Evolutionary conservation across 2,888 invertebrate species (phyloP).

Genomic region (Melangyna quadrimaculata): DNA sequence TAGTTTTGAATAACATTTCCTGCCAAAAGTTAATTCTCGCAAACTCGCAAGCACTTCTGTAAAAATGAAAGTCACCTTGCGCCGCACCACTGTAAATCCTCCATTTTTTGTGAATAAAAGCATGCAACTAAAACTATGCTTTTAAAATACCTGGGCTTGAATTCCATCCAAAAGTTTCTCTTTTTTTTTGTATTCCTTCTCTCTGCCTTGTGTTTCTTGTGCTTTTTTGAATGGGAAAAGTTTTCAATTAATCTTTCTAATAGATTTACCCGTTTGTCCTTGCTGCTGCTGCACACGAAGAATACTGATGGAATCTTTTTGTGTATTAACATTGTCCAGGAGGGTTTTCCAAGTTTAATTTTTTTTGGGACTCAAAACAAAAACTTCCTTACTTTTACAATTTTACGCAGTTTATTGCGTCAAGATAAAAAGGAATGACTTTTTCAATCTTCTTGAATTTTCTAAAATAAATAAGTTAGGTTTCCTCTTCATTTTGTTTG

Average conservation of each 20-base stretch:
- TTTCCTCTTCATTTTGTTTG: constrained; percentile 13
- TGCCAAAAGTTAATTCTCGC: neutral
- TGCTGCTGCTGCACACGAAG: neutral
- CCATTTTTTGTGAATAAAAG: neutral
- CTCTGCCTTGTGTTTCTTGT: neutral
- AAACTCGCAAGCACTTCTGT: neutral
- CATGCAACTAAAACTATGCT: neutral
- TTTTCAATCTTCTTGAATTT: constrained; percentile 9
- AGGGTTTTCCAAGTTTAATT: neutral
- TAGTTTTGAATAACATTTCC: neutral
- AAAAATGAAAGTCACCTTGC: neutral
- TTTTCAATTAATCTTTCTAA: constrained; percentile 62
- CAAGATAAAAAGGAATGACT: constrained; percentile 51
- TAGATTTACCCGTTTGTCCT: constrained; percentile 45
- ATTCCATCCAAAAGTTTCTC: neutral
- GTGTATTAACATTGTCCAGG: constrained; percentile 12
- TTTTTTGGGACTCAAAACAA: neutral
- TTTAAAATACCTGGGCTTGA: constrained; percentile 1
- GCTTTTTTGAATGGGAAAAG: constrained; percentile 39
- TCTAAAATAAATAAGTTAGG: neutral
- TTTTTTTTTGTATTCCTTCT: neutral
- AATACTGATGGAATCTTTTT: neutral
- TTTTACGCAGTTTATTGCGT: constrained; percentile 67
- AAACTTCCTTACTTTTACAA: constrained; percentile 44
- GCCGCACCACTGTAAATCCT: neutral